These are phyloP conservation scores for Aegypius monachus DNA, from an alignment of 2,113 vertebrate genomes.

Conservation along the genomic window DNA sequence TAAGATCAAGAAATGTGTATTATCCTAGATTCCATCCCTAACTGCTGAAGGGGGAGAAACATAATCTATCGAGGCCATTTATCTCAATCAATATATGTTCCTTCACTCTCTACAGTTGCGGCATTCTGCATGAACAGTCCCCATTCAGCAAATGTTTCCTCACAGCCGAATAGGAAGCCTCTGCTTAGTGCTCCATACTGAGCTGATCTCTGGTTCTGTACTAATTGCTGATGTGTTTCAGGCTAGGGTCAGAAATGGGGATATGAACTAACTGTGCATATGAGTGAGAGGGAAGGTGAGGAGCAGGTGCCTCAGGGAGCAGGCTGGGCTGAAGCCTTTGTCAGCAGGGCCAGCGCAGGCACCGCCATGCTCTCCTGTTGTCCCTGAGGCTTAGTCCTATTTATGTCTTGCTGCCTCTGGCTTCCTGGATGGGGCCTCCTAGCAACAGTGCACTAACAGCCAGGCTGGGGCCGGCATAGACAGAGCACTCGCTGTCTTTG, in stretches of 20 bases:
- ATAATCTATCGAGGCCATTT: background rate
- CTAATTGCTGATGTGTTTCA: background rate
- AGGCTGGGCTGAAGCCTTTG: background rate
- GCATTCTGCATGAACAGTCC: background rate
- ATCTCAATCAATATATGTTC: background rate
- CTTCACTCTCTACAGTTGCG: background rate
- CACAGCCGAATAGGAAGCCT: background rate
- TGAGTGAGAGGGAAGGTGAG: fast-evolving
- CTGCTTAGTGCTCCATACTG: fast-evolving
- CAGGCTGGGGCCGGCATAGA: background rate
- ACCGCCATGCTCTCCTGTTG: fast-evolving
- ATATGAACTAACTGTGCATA: background rate
- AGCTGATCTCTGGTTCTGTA: background rate
- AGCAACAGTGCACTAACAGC: background rate
- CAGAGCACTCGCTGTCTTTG: fast-evolving
- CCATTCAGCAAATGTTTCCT: background rate
- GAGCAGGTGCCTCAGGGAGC: background rate
- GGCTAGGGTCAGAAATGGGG: background rate
- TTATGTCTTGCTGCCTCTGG: background rate
- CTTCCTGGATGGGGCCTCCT: background rate
- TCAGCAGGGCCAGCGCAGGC: fast-evolving
- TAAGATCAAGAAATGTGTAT: background rate
- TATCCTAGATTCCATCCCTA: background rate
- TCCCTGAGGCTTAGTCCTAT: background rate
- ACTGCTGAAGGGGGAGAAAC: background rate